These are phyloP conservation scores for Hirtodrosophila confusa DNA, from an alignment of 2,888 invertebrate genomes.

Conservation along the genomic window DNA sequence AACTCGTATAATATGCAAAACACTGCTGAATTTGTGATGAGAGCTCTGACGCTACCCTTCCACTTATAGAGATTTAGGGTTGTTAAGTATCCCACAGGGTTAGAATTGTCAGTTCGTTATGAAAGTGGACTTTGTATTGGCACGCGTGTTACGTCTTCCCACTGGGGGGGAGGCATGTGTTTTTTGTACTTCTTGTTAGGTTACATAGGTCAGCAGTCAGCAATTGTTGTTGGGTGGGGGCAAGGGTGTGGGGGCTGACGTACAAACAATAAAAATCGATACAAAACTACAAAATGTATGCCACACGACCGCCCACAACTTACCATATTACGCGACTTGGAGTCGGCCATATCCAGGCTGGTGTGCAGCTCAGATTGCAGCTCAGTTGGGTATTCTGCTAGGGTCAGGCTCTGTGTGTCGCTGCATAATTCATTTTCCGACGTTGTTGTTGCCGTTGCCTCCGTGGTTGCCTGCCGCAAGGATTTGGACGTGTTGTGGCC, in stretches of 20 bases:
- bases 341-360: conserved; percentile 42
- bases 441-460: conserved; percentile 19
- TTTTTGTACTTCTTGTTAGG: conserved; percentile 13
- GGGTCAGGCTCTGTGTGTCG: conserved; percentile 32
- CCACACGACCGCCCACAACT: conserved; percentile 32
- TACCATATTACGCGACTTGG: conserved; percentile 70
- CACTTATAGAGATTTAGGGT: conserved; percentile 22
- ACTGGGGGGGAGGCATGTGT: conserved; percentile 22
- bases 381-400: conserved; percentile 34
- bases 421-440: conserved; percentile 55
- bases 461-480: conserved; percentile 25
- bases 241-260: not conserved
- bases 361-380: conserved; percentile 5
- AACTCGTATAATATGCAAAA: not conserved
- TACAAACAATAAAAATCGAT: conserved; percentile 43
- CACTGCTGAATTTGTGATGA: not conserved
- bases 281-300: conserved; percentile 49
- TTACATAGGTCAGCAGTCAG: conserved; percentile 63
- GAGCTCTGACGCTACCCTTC: conserved; percentile 1
- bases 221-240: conserved; percentile 7
- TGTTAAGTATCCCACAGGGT: conserved; percentile 24
- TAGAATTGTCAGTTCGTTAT: conserved; percentile 25
- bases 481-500: conserved; percentile 64
- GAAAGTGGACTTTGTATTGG: conserved; percentile 16
- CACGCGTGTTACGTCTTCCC: conserved; percentile 26